phyloP scores from a whole-genome alignment of 2,797 vertebrate species.

The Falco concolor region DNA sequence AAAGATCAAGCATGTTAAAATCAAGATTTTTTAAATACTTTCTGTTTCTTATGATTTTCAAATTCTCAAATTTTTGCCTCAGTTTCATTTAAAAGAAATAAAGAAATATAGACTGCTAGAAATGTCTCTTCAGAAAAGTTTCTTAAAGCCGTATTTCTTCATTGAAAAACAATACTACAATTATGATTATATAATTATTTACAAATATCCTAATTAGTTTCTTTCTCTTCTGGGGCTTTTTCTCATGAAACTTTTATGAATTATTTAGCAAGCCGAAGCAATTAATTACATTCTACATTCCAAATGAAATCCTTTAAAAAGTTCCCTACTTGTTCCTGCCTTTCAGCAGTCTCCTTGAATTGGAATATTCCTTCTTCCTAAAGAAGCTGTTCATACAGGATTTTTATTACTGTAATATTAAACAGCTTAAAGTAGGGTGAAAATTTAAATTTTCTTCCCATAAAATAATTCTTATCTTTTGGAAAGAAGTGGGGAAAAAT shows the following conservation, averaged over 20 bases:
- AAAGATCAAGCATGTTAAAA: background rate
- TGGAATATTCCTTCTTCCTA: background rate
- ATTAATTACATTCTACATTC: background rate
- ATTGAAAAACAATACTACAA: background rate
- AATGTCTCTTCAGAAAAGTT: background rate
- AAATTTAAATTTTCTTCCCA: background rate
- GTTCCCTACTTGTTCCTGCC: background rate
- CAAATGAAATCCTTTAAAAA: background rate
- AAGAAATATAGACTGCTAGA: background rate
- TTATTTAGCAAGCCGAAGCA: background rate
- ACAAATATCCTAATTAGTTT: background rate
- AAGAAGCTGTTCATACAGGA: background rate
- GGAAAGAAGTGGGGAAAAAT: background rate
- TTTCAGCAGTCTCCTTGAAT: background rate
- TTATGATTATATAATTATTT: background rate
- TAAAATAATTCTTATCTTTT: background rate
- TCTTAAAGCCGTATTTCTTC: background rate
- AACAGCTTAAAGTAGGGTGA: background rate
- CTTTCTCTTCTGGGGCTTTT: background rate
- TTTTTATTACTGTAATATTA: background rate
- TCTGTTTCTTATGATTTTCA: background rate
- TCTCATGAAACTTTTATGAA: background rate
- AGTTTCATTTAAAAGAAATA: background rate
- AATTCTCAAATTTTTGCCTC: background rate
- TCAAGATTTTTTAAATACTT: background rate